Evolutionary conservation across 1,140 invertebrate species (phyloP), one percentile per base, ranked within the genome.

Genomic region (Diuraphis noxia): DNA sequence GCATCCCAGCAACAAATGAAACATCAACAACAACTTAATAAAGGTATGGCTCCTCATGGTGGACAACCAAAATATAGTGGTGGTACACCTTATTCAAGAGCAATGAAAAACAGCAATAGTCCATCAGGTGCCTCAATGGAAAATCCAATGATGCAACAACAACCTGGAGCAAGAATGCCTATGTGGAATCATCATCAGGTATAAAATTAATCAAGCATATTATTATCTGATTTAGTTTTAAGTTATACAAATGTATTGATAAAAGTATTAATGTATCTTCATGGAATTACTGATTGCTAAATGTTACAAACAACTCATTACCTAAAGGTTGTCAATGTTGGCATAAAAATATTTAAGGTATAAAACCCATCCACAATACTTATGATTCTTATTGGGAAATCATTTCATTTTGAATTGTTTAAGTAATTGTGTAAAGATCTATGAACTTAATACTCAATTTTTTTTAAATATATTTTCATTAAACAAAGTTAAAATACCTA

Each of bases 1-100:
- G 72, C 89, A 49, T 81, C 96, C 96, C 94, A 96, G 49, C 89
- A 91, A 40, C 89, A 91, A 91, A 52, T 96, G 93, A 97, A 97
- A 91, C 89, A 91, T 30, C 89, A 91, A 40, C 93, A 95, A 96
- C 93, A 95, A 95, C 77, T 96, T 95, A 56, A 95, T 93, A 94
- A 95, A 40, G 95, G 95, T 13, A 91, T 91, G 89, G 6, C n/a
- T 38, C 89, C 93, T 92, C 43, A 93, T 93, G 92, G 93, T 92
- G 90, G 43, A 52, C 92, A 56, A 84, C 92, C 63, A 34, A 88
- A 88, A 92, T 93, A 72, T 92, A 92, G 87, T 92, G 92, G 93
- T 43, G 92, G 92, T 38, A 92, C 91, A 34, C 93, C 92, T 8
- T 92, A 92, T 88, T 86, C 91, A 46, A 86, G 88, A 8, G 85